Base-by-base conservation (phyloP, 1,140 invertebrate genomes). In the Lysiphlebus fabarum region DNA sequence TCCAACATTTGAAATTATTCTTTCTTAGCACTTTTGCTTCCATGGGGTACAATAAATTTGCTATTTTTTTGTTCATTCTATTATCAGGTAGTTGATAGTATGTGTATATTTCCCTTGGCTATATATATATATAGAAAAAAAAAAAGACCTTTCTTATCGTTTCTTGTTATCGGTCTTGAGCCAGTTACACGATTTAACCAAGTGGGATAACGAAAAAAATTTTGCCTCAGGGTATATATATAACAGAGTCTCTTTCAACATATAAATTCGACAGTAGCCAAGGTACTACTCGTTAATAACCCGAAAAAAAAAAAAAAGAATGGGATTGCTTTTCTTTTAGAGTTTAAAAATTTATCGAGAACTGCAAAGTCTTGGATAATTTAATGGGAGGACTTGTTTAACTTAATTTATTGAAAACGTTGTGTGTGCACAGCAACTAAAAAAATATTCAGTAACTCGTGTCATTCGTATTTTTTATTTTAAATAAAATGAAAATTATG, bases 201-300 rank as follows among this genome's bases (percentile, higher is more conserved):
- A 51, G 33, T n/a, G 49, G 49, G 12, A 51, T 51, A 51, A 38
- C 49, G 12, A 34, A 49, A 49, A n/a, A 26, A 26, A 51, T 51
- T 51, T 51, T 26, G 17, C 17, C 17, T 26, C 17, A 26, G 17
- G 17, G 17, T 26, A 26, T 26, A 26, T 26, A 26, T 26, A 26
- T 26, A 26, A 26, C 17, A 26, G 17, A 26, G 17, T 26, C 17
- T 26, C 17, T 26, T 26, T 26, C 17, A 26, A 26, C 34, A 34
- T 49, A 49, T 51, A 51, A 51, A 51, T 51, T 51, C n/a, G 49
- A 51, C 36, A 34, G 49, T 50, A 51, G 49, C 17, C 17, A 26
- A 26, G 34, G 49, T 26, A 49, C 11, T 11, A 36, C 34, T 51
- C 49, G 36, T 51, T 51, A 51, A 51, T 51, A 51, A 51, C 36